phyloP scores from a whole-genome alignment of 2,113 vertebrate genomes.

The Phaetusa simplex region DNA sequence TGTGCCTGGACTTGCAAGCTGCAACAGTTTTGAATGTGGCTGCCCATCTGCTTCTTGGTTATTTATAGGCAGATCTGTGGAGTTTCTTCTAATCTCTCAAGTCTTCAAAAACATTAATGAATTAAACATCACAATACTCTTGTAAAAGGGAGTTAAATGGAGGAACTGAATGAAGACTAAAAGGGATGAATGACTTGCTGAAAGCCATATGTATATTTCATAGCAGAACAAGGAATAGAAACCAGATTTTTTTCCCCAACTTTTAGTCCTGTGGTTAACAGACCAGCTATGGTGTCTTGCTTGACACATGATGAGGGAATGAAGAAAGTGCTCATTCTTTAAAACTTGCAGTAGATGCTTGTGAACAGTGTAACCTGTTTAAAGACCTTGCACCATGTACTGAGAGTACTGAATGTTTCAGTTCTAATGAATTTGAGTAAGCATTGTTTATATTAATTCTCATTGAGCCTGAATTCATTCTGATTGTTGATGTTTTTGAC shows the following conservation, averaged over 20 bases:
- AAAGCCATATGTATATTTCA: constrained; percentile 31
- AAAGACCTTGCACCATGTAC: neutral
- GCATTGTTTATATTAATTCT: neutral
- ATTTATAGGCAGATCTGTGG: constrained; percentile 44
- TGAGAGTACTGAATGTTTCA: neutral
- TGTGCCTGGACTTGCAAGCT: constrained; percentile 33
- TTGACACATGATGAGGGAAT: neutral
- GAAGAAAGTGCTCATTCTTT: neutral
- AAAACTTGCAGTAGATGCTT: neutral
- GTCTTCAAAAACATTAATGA: constrained; percentile 51
- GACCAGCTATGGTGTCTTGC: neutral
- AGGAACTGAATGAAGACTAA: constrained; percentile 23
- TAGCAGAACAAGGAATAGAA: neutral
- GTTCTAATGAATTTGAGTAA: neutral
- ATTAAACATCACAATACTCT: constrained; percentile 55
- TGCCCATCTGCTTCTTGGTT: constrained; percentile 47
- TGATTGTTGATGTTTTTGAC: neutral
- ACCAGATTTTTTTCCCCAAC: neutral
- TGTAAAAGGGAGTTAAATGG: constrained; percentile 17
- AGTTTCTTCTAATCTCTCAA: constrained; percentile 35
- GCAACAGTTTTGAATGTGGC: constrained; percentile 9
- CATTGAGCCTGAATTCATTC: neutral
- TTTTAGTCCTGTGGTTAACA: neutral
- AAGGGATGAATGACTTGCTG: constrained; percentile 31
- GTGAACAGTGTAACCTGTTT: neutral